These are phyloP conservation scores for Muntiacus reevesi DNA, from an alignment of 2,113 vertebrate species.

Conservation along the genomic window DNA sequence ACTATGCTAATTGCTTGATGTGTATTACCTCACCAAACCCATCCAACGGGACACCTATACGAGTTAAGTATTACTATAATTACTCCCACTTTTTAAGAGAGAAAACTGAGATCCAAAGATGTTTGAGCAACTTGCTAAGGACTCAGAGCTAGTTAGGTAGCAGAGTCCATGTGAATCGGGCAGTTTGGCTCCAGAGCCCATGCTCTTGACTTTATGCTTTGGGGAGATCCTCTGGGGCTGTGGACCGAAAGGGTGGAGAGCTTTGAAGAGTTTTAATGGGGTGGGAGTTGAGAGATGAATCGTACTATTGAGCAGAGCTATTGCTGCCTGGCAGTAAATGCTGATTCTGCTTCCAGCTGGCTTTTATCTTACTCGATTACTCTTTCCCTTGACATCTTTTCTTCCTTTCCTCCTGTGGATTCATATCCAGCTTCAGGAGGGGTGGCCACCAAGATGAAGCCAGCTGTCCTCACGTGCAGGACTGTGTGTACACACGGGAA, in stretches of 20 bases:
- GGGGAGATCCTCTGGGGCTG: not conserved
- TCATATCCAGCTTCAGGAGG: not conserved
- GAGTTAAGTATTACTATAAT: not conserved
- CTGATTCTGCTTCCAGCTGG: not conserved
- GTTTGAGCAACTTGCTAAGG: not conserved
- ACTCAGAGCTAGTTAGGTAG: not conserved
- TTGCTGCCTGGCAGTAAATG: not conserved
- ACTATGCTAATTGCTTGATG: not conserved
- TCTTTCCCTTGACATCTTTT: not conserved
- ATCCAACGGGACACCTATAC: not conserved
- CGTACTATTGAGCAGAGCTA: not conserved
- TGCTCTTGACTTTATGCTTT: not conserved
- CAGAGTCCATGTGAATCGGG: not conserved
- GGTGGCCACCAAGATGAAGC: not conserved
- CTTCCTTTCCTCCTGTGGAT: not conserved
- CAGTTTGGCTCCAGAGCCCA: not conserved
- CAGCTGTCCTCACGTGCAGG: not conserved
- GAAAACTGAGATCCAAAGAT: not conserved
- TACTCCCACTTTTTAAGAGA: not conserved
- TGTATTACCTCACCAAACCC: not conserved
- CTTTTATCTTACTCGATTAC: not conserved
- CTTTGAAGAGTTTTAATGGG: not conserved
- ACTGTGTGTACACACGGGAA: not conserved
- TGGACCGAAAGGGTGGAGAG: not conserved
- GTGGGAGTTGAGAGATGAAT: not conserved